phyloP scores from a whole-genome alignment of 1,140 invertebrate species.

The Helicoverpa zea region DNA sequence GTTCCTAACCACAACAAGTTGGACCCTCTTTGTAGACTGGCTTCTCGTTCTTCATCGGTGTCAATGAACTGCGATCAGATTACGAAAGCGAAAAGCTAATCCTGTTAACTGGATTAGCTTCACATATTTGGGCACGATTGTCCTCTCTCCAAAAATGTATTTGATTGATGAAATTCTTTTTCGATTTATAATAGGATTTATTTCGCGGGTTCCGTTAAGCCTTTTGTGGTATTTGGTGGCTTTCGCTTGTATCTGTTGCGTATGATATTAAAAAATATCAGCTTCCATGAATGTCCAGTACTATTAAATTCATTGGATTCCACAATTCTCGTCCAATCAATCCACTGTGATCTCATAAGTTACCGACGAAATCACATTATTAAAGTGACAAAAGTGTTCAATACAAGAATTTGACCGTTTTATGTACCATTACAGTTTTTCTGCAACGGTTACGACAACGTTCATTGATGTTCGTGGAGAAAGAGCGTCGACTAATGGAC shows the following conservation, averaged over 20 bases:
- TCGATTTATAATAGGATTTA: too few species aligned
- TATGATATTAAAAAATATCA: too few species aligned
- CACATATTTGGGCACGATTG: too few species aligned
- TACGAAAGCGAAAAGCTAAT: slow-evolving; percentile 31
- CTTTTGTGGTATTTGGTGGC: too few species aligned
- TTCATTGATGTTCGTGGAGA: slow-evolving; percentile 38
- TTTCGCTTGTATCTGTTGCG: not conserved
- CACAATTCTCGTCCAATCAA: not conserved
- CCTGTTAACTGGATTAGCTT: slow-evolving; percentile 15
- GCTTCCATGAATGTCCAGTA: too few species aligned
- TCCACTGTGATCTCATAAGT: not conserved
- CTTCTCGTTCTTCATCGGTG: slow-evolving; percentile 40
- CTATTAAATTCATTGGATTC: too few species aligned
- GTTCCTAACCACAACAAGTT: slow-evolving; percentile 55
- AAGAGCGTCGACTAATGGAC: slow-evolving; percentile 40
- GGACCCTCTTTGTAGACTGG: slow-evolving; percentile 53
- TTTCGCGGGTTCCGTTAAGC: too few species aligned
- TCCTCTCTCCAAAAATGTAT: not conserved
- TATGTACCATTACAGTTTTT: slow-evolving; percentile 31
- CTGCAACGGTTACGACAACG: slow-evolving; percentile 28
- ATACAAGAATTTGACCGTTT: slow-evolving; percentile 29
- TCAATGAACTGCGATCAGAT: slow-evolving; percentile 52
- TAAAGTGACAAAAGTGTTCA: not conserved
- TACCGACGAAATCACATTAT: not conserved
- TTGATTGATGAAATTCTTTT: slow-evolving; percentile 1